A percentile compares a stretch with the other conserved stretches of the same genome.
These are phyloP conservation scores for Sebastes dallii DNA, from an alignment of 2,797 vertebrate genomes.

Conservation along the genomic window DNA sequence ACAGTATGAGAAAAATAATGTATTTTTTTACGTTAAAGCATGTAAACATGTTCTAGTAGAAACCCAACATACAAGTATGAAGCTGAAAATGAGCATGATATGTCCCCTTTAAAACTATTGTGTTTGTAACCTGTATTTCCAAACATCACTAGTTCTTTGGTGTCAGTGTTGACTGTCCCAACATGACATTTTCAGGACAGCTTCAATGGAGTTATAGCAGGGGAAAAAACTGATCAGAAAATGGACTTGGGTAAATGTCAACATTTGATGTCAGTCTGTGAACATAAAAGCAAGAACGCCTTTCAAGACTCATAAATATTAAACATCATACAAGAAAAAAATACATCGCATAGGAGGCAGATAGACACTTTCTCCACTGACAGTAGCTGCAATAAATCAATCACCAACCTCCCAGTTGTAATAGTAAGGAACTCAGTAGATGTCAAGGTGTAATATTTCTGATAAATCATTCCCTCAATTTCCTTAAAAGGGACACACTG, in stretches of 20 bases:
- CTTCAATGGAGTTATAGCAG: neutral
- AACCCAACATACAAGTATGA: too few relatives aligned
- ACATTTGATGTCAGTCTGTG: neutral
- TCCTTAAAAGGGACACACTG: neutral
- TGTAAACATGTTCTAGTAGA: too few relatives aligned
- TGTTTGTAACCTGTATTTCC: too few relatives aligned
- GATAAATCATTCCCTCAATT: neutral
- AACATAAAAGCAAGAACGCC: neutral
- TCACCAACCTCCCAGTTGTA: neutral
- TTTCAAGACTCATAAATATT: too few relatives aligned
- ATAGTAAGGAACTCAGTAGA: too few relatives aligned
- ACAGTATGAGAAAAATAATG: too few relatives aligned
- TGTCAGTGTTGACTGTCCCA: neutral
- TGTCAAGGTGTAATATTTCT: neutral
- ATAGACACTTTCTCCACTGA: too few relatives aligned
- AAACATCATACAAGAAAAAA: neutral
- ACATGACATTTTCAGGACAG: neutral
- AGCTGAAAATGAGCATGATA: too few relatives aligned
- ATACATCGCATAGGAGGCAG: neutral
- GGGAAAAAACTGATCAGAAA: neutral
- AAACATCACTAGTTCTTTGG: neutral
- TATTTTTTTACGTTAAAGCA: too few relatives aligned
- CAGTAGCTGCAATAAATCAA: neutral
- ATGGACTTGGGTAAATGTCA: neutral
- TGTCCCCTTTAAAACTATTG: too few relatives aligned